Conservation (phyloP, 2,113 vertebrate species). For the Centropristis striata region DNA sequence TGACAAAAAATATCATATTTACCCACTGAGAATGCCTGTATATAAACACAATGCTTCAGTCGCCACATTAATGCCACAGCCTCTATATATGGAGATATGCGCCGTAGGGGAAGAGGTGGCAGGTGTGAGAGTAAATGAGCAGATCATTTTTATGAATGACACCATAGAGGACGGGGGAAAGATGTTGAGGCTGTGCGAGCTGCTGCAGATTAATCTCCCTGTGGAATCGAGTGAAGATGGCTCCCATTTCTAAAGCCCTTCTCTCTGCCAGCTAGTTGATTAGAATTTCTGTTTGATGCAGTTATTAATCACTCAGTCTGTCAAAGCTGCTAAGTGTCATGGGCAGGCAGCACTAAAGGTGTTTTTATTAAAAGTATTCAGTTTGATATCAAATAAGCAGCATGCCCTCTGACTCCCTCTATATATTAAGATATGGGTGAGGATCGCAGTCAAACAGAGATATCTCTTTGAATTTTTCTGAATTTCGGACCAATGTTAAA, state of each 20-base stretch:
- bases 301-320: conserved; percentile 39
- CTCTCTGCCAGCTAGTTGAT: conserved; percentile 39
- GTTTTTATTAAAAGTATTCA: not conserved
- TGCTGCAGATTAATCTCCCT: conserved; percentile 41
- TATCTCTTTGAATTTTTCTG: not conserved
- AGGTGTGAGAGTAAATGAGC: conserved; percentile 45
- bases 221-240: conserved; percentile 18
- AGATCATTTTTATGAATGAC: conserved; percentile 51
- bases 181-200: conserved; percentile 41
- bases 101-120: conserved; percentile 2
- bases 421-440: not conserved
- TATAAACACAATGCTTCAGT: not conserved
- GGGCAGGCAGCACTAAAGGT: not conserved
- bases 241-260: conserved; percentile 5
- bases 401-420: not conserved
- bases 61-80: not conserved
- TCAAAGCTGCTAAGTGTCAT: conserved; percentile 25
- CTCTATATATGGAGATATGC: not conserved
- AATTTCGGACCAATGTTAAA: conserved; percentile 6
- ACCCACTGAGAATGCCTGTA: not conserved
- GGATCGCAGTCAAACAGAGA: not conserved
- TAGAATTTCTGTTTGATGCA: conserved; percentile 38
- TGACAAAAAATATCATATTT: not conserved
- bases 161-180: conserved; percentile 11
- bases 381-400: not conserved